Evolutionary conservation across 2,888 invertebrate species (phyloP).

Genomic region (Erannis defoliaria): DNA sequence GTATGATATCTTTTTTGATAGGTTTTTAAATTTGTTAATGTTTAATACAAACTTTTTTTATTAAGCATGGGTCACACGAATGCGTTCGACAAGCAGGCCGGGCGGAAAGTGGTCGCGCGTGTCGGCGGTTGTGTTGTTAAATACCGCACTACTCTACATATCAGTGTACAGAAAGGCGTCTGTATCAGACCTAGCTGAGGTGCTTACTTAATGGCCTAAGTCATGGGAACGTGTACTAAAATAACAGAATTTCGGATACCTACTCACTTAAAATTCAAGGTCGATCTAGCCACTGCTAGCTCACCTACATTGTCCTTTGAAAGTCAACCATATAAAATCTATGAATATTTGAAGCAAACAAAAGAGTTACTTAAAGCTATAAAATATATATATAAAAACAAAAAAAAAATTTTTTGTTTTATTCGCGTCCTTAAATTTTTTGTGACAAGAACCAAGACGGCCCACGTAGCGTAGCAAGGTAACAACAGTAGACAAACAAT

Average conservation of each 20-base stretch:
- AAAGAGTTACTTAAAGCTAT: background rate
- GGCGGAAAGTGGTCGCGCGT: constrained; percentile 78
- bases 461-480: no score
- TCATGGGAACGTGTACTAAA: constrained; percentile 24
- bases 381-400: no score
- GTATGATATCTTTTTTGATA: background rate
- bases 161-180: constrained; percentile 67
- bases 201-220: constrained; percentile 35
- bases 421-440: no score
- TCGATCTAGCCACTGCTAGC: constrained; percentile 16
- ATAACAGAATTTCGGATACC: constrained; percentile 13
- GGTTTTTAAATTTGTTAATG: constrained; percentile 5
- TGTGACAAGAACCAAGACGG: no score
- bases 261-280: constrained; percentile 37
- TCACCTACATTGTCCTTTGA: constrained; percentile 13
- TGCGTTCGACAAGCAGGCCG: constrained; percentile 75
- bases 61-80: constrained; percentile 58
- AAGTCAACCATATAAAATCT: constrained; percentile 10
- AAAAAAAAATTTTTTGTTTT: no score
- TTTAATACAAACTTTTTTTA: constrained; percentile 58
- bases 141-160: constrained; percentile 83
- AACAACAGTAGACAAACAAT: no score
- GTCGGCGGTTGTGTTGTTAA: constrained; percentile 77
- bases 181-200: constrained; percentile 27
- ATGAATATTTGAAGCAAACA: background rate